Evolutionary conservation across 1,140 invertebrate species (phyloP), one percentile per base, ranked within the genome.

Genomic region (Bombus affinis): DNA sequence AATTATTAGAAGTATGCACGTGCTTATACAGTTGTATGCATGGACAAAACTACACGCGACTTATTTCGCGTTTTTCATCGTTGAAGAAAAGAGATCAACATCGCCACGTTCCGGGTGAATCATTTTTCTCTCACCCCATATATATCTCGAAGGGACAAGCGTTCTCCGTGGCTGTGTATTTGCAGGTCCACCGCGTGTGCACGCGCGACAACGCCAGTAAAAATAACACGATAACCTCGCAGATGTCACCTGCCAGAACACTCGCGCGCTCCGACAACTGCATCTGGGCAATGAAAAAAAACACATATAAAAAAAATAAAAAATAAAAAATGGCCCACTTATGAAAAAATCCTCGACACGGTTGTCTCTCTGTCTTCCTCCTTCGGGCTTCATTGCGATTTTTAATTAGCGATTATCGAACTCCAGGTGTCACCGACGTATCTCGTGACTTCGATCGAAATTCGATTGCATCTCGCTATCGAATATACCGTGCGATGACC

Each of bases 191-290:
- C 71, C 72, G 59, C 42, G 47, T 76, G 66, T 70, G 78, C 77
- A 62, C 65, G 74, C 32, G 62, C 42, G 76, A 57, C 65, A 78
- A 79, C 77, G 76, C 65, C 77, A 79, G 82, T 85, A 87, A 91
- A 91, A 91, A 91, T 91, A 91, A 91, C 87, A 74, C 87, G 83
- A 85, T 81, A 86, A 83, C 65, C 68, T 77, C 76, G 90, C 88
- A 73, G 88, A 88, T 87, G 90, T 91, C 89, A 91, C 75, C 88
- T 91, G 90, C 86, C 88, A 84, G 90, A 74, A 79, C 80, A 83
- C 75, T 91, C 83, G 80, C 80, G 74, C 72, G 59, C 47, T 53
- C 77, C 72, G 80, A 89, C 88, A 89, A 89, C 84, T 89, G 85
- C 84, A 89, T 89, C 80, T 89, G 88, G 88, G 75, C 77, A 82